Percentiles rank a stretch among this genome's conserved stretches.
phyloP scores from a whole-genome alignment of 2,888 invertebrate species.

The Agrochola litura region DNA sequence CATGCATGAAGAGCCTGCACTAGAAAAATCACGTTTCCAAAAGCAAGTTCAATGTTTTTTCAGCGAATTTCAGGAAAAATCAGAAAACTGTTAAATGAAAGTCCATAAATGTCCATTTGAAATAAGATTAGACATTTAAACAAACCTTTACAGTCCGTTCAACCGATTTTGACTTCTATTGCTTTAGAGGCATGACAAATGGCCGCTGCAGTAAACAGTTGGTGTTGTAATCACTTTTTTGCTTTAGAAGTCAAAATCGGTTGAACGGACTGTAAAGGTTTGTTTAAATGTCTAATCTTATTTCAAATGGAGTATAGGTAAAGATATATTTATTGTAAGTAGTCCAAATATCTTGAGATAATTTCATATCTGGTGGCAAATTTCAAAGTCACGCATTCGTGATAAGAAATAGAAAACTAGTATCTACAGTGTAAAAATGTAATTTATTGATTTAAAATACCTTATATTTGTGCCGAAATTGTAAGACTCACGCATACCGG shows the following conservation, averaged over 20 bases:
- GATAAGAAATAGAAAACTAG: background rate
- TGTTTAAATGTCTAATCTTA: too few relatives aligned
- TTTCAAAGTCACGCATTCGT: conserved; percentile 1
- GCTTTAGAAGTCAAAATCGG: too few relatives aligned
- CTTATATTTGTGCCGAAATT: background rate
- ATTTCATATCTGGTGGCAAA: conserved; percentile 3
- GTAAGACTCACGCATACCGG: conserved; percentile 6
- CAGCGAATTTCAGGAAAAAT: background rate
- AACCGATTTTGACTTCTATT: too few relatives aligned
- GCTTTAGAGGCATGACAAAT: too few relatives aligned
- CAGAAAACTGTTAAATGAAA: background rate
- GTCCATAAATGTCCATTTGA: too few relatives aligned
- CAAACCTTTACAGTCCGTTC: too few relatives aligned
- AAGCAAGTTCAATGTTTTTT: background rate
- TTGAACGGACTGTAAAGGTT: too few relatives aligned
- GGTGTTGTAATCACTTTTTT: too few relatives aligned
- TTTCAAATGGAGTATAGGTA: background rate
- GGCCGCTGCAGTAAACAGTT: too few relatives aligned
- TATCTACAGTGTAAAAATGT: background rate
- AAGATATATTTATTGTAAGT: background rate
- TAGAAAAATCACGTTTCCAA: background rate
- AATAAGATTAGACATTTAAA: too few relatives aligned
- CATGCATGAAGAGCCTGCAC: background rate
- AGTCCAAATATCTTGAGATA: conserved; percentile 8
- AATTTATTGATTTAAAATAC: background rate